Evolutionary conservation across 2,797 vertebrate species (phyloP), one percentile per base, ranked within the genome.

Genomic region (Myripristis murdjan): DNA sequence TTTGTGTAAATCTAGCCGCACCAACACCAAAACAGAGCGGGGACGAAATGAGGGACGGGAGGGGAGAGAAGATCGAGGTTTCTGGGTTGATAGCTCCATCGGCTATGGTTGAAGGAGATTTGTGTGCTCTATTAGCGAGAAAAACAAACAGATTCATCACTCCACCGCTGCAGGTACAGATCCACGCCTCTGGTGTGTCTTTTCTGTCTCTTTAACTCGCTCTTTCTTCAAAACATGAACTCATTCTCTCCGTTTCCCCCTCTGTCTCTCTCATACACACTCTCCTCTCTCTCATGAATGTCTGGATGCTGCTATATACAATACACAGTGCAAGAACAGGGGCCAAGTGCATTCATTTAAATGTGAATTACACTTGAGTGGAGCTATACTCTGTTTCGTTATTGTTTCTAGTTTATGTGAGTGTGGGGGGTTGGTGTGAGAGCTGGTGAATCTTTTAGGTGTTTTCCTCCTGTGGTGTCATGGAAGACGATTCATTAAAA

Each of bases 91-190:
- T 16, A 46, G 52, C 33, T 5, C 23, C 7, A 16, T 55, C 22
- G 20, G 12, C 28, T 8, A 23, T 22, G 63, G 10, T 48, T 33
- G 64, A 20, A 23, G 24, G 37, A 68, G 58, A 70, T 75, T 67
- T 60, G 63, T 74, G 55, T 14, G 23, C 31, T 58, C 39, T 10
- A 23, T 64, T 69, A 44, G 28, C 57, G 11, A 52, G 60, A 37
- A 35, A 63, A 66, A 47, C 56, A 60, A 66, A 60, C 37, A 57
- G 60, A 64, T 64, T 41, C 63, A 67, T 74, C 64, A 60, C 56
- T 5, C 22, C 1, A 28, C 39, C 0, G 22, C 39, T 8, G 63
- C 64, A 22, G 57, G 44, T 28, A 28, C 53, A 10, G 1, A 11
- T 51, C 46, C 16, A 23, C 37, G 28, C 26, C 5, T 56, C 41